Evolutionary conservation across 2,888 invertebrate genomes (phyloP).

Genomic region (Lamellibrachia columna): DNA sequence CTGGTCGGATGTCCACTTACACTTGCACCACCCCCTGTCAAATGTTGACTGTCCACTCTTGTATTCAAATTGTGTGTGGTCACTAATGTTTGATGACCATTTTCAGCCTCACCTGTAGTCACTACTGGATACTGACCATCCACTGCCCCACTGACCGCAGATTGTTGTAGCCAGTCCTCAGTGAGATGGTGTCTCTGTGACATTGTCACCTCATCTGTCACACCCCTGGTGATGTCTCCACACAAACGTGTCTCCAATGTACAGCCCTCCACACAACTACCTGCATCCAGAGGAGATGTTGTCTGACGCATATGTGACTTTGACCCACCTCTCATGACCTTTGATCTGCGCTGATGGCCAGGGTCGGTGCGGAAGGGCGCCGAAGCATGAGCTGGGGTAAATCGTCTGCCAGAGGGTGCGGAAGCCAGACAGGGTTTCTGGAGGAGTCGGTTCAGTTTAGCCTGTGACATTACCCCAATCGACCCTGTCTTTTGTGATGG

Average conservation of each 20-base stretch:
- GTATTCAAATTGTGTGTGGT: background rate
- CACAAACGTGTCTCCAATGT: background rate
- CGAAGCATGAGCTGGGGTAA: background rate
- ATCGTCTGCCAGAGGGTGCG: background rate
- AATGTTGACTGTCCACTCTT: background rate
- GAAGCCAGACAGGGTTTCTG: background rate
- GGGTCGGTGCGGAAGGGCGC: background rate
- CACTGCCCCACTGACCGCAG: background rate
- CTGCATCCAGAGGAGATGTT: background rate
- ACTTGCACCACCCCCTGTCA: background rate
- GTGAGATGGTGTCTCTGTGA: background rate
- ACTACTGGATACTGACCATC: background rate
- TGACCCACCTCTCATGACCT: background rate
- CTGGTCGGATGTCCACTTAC: background rate
- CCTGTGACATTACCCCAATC: background rate
- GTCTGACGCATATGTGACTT: background rate
- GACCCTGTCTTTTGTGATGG: background rate
- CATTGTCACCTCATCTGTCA: background rate
- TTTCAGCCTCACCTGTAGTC: background rate
- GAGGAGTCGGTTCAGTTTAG: background rate
- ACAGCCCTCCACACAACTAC: background rate
- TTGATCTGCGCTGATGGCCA: background rate
- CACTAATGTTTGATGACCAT: background rate
- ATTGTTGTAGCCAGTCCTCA: background rate
- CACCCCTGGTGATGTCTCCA: background rate